phyloP scores from a whole-genome alignment of 2,797 vertebrate species.

The Galagoides demidoff region DNA sequence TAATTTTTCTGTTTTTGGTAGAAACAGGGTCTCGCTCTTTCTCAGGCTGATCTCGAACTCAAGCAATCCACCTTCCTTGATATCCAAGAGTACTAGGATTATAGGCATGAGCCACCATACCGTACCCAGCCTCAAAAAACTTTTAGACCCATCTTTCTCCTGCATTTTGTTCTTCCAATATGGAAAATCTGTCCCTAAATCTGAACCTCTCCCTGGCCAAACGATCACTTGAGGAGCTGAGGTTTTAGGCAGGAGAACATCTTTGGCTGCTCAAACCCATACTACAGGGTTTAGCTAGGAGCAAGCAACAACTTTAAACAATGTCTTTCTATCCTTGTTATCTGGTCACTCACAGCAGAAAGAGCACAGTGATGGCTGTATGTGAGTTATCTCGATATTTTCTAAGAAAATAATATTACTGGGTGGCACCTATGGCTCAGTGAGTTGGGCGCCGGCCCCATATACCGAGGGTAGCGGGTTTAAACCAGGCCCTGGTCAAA shows the following conservation, averaged over 20 bases:
- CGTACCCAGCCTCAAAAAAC: neutral
- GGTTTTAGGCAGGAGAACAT: neutral
- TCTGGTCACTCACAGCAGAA: neutral
- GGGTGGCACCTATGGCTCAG: too few relatives aligned
- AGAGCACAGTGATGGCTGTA: neutral
- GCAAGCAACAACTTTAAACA: neutral
- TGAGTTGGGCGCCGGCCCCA: too few relatives aligned
- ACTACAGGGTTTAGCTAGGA: neutral
- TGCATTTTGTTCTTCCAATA: neutral
- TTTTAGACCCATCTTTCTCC: constrained; percentile 30
- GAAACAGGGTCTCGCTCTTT: too few relatives aligned
- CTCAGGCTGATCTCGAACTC: too few relatives aligned
- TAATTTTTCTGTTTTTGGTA: too few relatives aligned
- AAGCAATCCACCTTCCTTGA: too few relatives aligned
- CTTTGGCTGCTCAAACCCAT: neutral
- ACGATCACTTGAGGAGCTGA: neutral
- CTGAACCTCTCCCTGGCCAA: neutral
- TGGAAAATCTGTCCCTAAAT: neutral
- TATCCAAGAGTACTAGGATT: too few relatives aligned
- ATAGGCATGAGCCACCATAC: too few relatives aligned
- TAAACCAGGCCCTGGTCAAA: too few relatives aligned
- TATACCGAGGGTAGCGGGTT: too few relatives aligned
- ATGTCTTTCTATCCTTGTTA: neutral
- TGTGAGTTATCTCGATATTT: neutral
- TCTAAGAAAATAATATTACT: neutral